Evolutionary conservation across 2,888 invertebrate species (phyloP).

Genomic region (Cheilosia vulpina): DNA sequence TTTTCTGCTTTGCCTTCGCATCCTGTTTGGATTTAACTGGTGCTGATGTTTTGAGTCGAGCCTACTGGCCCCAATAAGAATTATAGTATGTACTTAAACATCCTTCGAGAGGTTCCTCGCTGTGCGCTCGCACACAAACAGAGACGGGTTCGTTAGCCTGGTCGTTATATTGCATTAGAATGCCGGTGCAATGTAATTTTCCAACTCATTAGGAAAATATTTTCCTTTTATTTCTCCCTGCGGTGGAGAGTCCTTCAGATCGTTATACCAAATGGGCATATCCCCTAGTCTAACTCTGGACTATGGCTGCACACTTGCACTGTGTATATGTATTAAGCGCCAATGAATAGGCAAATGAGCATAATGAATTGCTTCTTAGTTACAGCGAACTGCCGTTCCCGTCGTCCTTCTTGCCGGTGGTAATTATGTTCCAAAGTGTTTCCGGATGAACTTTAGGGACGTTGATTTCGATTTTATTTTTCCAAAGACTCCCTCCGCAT

Average conservation of each 20-base stretch:
- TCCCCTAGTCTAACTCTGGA: conserved; percentile 8
- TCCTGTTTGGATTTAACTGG: conserved; percentile 7
- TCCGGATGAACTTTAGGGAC: conserved; percentile 42
- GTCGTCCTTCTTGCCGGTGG: background rate
- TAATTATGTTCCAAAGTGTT: conserved; percentile 68
- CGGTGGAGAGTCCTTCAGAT: conserved; percentile 53
- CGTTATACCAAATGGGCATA: conserved; percentile 22
- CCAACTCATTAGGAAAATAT: conserved; percentile 72
- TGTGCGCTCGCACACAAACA: background rate
- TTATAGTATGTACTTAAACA: conserved; percentile 26
- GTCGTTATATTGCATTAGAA: conserved; percentile 53
- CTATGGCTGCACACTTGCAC: background rate
- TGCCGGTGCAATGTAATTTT: conserved; percentile 68
- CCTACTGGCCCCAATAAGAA: conserved; percentile 56
- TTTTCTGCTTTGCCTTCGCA: conserved; percentile 13
- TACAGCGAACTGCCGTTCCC: background rate
- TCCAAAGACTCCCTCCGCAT: background rate
- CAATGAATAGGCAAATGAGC: conserved; percentile 70
- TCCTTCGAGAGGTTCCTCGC: conserved; percentile 10
- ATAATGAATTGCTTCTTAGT: conserved; percentile 71
- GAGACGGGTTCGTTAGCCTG: conserved; percentile 60
- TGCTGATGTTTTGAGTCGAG: conserved; percentile 19
- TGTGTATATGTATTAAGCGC: conserved; percentile 47
- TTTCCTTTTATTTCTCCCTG: conserved; percentile 24
- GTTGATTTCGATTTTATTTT: conserved; percentile 55